Base-by-base conservation (phyloP, 2,113 vertebrate genomes). In the Archocentrus centrarchus region DNA sequence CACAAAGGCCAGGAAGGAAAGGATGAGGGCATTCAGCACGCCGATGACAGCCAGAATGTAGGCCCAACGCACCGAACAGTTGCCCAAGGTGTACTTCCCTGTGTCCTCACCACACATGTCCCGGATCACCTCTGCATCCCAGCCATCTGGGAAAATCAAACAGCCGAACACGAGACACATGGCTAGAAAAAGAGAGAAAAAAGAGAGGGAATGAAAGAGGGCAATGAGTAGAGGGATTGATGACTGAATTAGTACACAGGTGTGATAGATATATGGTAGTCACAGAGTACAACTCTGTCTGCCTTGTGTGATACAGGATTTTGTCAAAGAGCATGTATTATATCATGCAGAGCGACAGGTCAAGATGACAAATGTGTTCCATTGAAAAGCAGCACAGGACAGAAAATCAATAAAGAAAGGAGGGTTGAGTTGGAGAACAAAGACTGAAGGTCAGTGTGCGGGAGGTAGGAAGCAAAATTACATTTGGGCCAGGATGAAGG, bases 1-100 rank as follows among this genome's bases (percentile, higher is more conserved):
- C 89, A 98, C 98, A 75, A 99, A 99, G 30, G 98, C 98, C 93
- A 99, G 95, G 92, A 98, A 99, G 3, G 98, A 98, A 93, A 99
- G 97, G 94, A 99, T 98, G 93, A 99, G 96, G 90, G 98, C 98
- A 83, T 99, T 97, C 95, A 99, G 94, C 93, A 99, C 98, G 93
- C 98, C 98, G 91, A 99, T 98, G 92, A 99, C 98, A 44, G 98
- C 98, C 94, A 99, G 95, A 94, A 99, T 98, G 90, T 99, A 99
- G 0, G 98, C 97, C 97, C 97, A 99, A 94, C 98, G 97, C 59
- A 99, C 97, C 1, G 98, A 98, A 93, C 98, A 99, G 75, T 97
- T 96, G 22, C 98, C 98, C 44, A 99, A 96, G 30, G 97, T 97
- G 91, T 99, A 99, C 94, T 98, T 98, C 94, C 98, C 98, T 50